Conservation (phyloP, 1,140 invertebrate genomes). For the Nasonia giraulti region DNA sequence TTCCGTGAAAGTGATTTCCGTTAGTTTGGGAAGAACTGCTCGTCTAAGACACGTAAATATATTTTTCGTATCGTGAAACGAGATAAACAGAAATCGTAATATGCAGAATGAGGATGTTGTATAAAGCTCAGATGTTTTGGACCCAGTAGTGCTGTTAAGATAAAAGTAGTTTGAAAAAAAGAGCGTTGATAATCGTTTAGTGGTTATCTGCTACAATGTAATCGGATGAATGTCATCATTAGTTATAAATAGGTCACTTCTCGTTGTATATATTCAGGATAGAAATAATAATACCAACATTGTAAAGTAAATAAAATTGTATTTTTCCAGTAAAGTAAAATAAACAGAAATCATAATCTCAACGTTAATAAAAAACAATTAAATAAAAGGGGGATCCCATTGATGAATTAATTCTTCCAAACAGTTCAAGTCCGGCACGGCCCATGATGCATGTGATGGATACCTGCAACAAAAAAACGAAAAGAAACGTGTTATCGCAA, state of each 20-base stretch:
- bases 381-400: too few relatives aligned
- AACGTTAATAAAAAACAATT: too few relatives aligned
- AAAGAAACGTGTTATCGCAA: constrained; percentile 8
- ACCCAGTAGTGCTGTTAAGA: not conserved
- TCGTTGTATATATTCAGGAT: not conserved
- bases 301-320: not conserved
- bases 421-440: constrained; percentile 34
- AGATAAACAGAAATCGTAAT: not conserved
- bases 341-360: too few relatives aligned
- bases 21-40: too few relatives aligned
- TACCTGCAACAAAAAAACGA: constrained; percentile 29
- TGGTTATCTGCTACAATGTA: too few relatives aligned
- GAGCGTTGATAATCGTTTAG: too few relatives aligned
- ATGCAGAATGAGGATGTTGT: too few relatives aligned
- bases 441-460: constrained; percentile 48
- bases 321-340: not conserved
- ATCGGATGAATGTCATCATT: too few relatives aligned
- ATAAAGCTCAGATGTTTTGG: not conserved
- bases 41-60: not conserved
- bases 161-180: not conserved
- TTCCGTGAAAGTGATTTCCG: not conserved
- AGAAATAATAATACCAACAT: not conserved
- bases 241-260: too few relatives aligned
- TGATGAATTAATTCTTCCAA: not conserved
- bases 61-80: too few relatives aligned